Conservation (phyloP, 2,113 vertebrate species). For the Nothoprocta perdicaria region DNA sequence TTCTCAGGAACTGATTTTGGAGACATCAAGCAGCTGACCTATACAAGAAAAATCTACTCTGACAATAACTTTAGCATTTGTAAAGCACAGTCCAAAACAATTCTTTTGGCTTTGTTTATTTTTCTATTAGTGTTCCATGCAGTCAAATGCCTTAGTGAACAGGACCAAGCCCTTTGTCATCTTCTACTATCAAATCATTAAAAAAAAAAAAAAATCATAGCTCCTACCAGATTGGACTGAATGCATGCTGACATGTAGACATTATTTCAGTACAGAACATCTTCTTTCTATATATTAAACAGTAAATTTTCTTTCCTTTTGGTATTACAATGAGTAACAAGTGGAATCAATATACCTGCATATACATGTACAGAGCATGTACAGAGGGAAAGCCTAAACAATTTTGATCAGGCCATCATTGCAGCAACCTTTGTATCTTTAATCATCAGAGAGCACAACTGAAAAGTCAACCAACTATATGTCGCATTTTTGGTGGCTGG, state of each 20-base stretch:
- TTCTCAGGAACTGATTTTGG: not conserved
- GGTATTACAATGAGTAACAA: not conserved
- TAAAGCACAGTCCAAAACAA: not conserved
- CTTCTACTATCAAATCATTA: not conserved
- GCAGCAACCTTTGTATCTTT: not conserved
- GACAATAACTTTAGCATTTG: not conserved
- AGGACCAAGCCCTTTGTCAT: not conserved
- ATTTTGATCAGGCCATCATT: not conserved
- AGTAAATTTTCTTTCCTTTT: not conserved
- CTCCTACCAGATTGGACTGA: not conserved
- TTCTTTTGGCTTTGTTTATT: not conserved
- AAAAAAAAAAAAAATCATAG: not conserved
- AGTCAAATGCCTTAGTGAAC: not conserved
- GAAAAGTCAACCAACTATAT: not conserved
- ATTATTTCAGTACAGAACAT: not conserved
- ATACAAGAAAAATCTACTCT: not conserved
- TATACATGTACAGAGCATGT: not conserved
- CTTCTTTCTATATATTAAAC: not conserved
- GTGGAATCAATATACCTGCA: not conserved
- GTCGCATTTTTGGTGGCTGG: not conserved
- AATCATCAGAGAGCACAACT: not conserved
- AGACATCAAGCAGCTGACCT: not conserved
- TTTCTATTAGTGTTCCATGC: not conserved
- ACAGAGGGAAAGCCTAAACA: not conserved
- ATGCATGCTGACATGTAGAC: not conserved